Conservation (phyloP, 37 sponge, comb jelly and placozoan genomes). For the Geodia barretti region DNA sequence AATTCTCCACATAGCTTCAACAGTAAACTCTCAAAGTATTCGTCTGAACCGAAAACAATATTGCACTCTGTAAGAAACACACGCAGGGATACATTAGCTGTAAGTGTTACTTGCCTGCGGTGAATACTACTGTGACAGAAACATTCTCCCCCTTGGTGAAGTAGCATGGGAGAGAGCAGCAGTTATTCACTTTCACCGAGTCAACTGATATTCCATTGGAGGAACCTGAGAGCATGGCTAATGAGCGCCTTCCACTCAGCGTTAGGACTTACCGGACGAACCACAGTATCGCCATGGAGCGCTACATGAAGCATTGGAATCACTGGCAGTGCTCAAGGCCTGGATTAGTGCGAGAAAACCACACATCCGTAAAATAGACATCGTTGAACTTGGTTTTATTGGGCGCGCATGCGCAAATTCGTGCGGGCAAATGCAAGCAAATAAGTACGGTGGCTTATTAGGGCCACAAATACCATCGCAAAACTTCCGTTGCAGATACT, state of each 20-base stretch:
- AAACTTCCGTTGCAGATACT: no score
- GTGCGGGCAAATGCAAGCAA: no score
- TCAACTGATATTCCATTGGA: not conserved
- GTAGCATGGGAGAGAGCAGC: not conserved
- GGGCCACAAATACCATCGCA: no score
- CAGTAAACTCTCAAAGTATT: not conserved
- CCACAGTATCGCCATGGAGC: not conserved
- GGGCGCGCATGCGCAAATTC: no score
- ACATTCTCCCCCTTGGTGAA: not conserved
- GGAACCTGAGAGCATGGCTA: not conserved
- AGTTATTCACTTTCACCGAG: not conserved
- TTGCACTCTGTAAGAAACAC: no score
- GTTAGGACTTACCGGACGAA: not conserved
- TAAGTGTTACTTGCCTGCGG: not conserved
- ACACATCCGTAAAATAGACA: no score
- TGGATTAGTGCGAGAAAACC: no score
- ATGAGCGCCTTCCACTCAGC: not conserved
- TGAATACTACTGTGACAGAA: not conserved
- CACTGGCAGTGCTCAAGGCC: no score
- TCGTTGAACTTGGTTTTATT: no score
- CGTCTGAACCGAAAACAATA: not conserved
- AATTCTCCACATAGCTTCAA: not conserved
- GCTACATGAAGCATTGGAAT: not conserved
- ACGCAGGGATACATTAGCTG: no score
- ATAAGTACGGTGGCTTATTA: no score